Conservation (phyloP, 2,113 vertebrate genomes). For the Octodon degus region DNA sequence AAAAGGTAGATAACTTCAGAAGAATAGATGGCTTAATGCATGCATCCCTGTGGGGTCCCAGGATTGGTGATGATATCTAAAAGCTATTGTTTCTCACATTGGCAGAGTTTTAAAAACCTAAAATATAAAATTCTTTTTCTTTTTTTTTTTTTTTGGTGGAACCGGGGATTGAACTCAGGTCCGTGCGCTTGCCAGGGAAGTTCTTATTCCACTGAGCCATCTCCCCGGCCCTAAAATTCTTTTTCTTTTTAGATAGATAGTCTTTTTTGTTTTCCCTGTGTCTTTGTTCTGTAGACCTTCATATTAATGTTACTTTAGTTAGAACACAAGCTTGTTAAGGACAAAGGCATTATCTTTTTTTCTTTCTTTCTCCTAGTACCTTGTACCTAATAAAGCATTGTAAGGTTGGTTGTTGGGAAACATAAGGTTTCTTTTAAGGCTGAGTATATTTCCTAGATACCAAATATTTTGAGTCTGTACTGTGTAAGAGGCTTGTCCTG, state of each 20-base stretch:
- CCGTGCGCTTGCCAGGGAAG: no score
- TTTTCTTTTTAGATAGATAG: not conserved
- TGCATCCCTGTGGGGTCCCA: not conserved
- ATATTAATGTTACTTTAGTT: not conserved
- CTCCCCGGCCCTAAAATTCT: no score
- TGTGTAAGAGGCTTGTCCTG: not conserved
- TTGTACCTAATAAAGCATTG: no score
- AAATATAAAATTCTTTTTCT: not conserved
- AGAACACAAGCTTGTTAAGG: not conserved
- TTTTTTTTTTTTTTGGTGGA: no score
- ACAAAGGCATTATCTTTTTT: not conserved
- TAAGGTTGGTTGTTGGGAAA: slow-evolving; percentile 40
- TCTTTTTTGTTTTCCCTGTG: not conserved
- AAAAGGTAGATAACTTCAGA: slow-evolving; percentile 25
- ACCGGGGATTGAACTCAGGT: no score
- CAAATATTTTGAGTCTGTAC: slow-evolving; percentile 17
- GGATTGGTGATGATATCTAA: not conserved
- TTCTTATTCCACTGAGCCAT: no score
- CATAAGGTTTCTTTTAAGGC: slow-evolving; percentile 7
- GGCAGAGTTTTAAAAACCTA: slow-evolving; percentile 5
- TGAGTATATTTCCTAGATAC: slow-evolving; percentile 22
- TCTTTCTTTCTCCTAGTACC: no score
- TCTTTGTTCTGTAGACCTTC: not conserved
- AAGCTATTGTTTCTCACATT: not conserved
- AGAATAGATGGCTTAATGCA: not conserved